phyloP scores from a whole-genome alignment of 1,140 invertebrate genomes.

The Lepidotrigona ventralis region DNA sequence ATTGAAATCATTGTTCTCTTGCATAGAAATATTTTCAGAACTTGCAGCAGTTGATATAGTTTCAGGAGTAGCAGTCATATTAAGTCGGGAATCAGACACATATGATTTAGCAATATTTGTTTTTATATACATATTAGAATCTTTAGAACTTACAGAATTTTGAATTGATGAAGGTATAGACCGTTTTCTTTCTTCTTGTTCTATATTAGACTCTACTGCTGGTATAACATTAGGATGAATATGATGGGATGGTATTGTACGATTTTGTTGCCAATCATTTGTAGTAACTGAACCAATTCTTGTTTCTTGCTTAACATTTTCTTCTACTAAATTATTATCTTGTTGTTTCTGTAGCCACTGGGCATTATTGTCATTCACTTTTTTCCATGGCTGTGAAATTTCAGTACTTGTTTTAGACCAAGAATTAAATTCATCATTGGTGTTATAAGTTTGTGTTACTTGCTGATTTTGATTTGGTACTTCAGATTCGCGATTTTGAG shows the following conservation, averaged over 20 bases:
- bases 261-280: conserved; percentile 68
- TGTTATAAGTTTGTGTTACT: conserved; percentile 14
- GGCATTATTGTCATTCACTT: conserved; percentile 35
- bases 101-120: conserved; percentile 38
- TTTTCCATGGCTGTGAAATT: conserved; percentile 61
- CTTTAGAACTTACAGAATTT: conserved; percentile 61
- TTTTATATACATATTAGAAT: conserved; percentile 52
- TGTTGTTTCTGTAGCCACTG: conserved; percentile 58
- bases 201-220: conserved; percentile 44
- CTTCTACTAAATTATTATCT: conserved; percentile 42
- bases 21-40: conserved; percentile 53
- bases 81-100: conserved; percentile 39
- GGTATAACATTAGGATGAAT: conserved; percentile 49
- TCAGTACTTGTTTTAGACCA: conserved; percentile 53
- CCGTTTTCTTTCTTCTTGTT: conserved; percentile 67
- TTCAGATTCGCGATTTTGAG: conserved; percentile 37
- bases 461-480: conserved; percentile 31
- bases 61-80: conserved; percentile 52
- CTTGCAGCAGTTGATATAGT: conserved; percentile 56
- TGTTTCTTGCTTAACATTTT: conserved; percentile 53
- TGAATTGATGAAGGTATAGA: conserved; percentile 45
- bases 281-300: conserved; percentile 8
- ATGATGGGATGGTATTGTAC: conserved; percentile 56
- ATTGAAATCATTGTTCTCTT: conserved; percentile 67
- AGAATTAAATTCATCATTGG: conserved; percentile 46